phyloP scores from a whole-genome alignment of 1,140 invertebrate genomes.

The Drosophila takahashii region DNA sequence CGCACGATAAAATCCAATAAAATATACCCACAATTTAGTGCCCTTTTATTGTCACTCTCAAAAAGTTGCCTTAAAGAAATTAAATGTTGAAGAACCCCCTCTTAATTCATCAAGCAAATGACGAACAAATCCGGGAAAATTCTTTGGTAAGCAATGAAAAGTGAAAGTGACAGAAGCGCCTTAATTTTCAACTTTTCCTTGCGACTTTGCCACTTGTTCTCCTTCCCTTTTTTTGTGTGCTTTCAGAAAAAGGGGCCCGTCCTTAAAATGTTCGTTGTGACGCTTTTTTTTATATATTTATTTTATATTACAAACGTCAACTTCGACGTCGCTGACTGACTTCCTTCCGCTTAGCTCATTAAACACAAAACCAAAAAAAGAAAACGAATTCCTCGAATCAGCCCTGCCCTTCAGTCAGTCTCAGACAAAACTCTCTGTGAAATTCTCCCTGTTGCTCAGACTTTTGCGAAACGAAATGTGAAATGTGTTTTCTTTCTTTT shows the following conservation, averaged over 20 bases:
- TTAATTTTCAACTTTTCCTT: constrained; percentile 73
- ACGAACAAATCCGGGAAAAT: constrained; percentile 55
- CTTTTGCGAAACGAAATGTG: constrained; percentile 66
- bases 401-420: constrained; percentile 29
- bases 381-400: constrained; percentile 13
- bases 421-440: constrained; percentile 60
- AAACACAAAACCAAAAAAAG: constrained; percentile 59
- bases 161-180: constrained; percentile 75
- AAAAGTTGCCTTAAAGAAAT: constrained; percentile 56
- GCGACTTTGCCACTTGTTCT: background rate
- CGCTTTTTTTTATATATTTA: constrained; percentile 70
- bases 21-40: constrained; percentile 3
- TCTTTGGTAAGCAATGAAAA: constrained; percentile 51
- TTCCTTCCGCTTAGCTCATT: constrained; percentile 84
- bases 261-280: constrained; percentile 51
- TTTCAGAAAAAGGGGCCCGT: constrained; percentile 26
- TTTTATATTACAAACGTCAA: constrained; percentile 69
- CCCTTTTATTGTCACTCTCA: constrained; percentile 22
- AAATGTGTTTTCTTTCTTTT: constrained; percentile 59
- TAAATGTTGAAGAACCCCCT: constrained; percentile 51
- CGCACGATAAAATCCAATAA: background rate
- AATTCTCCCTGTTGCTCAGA: constrained; percentile 35
- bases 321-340: constrained; percentile 74
- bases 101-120: constrained; percentile 42
- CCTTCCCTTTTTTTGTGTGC: background rate